These are phyloP conservation scores for Thamnophis elegans DNA, from an alignment of 2,797 vertebrate species.

Conservation along the genomic window DNA sequence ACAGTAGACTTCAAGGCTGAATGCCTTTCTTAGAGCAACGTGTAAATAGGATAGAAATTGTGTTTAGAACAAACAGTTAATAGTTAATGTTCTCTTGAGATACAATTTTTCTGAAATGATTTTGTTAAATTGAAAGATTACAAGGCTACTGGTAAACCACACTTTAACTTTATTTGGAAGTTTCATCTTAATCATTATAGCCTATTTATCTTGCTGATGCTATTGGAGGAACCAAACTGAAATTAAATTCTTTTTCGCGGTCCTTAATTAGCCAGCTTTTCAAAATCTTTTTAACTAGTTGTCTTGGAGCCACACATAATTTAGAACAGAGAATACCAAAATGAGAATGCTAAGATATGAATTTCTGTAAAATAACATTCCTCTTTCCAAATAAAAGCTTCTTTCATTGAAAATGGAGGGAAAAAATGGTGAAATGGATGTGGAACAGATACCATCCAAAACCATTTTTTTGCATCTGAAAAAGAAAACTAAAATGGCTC, in stretches of 20 bases:
- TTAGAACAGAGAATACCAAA: slow-evolving; percentile 31
- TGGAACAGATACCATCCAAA: background rate
- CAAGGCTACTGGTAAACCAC: slow-evolving; percentile 58
- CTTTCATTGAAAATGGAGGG: background rate
- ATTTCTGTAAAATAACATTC: slow-evolving; percentile 30
- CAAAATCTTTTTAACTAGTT: slow-evolving; percentile 35
- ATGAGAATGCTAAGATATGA: background rate
- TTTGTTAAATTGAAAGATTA: slow-evolving; percentile 59
- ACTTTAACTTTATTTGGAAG: slow-evolving; percentile 46
- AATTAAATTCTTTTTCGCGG: slow-evolving; percentile 49
- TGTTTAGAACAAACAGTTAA: slow-evolving; percentile 30
- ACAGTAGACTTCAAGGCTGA: slow-evolving; percentile 22
- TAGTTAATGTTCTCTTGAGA: slow-evolving; percentile 7
- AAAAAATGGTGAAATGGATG: background rate
- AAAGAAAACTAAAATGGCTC: background rate
- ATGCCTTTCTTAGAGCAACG: slow-evolving; percentile 12
- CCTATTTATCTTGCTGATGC: slow-evolving; percentile 42
- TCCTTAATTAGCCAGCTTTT: slow-evolving; percentile 53
- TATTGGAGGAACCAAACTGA: slow-evolving; percentile 49
- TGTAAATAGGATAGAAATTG: slow-evolving; percentile 6
- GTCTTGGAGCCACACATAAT: slow-evolving; percentile 31
- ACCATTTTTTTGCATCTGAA: background rate
- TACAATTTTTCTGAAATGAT: slow-evolving; percentile 30
- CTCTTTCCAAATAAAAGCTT: background rate
- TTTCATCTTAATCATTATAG: slow-evolving; percentile 46